Conservation (phyloP, 2,797 vertebrate species). For the Dromococcyx pavoninus region DNA sequence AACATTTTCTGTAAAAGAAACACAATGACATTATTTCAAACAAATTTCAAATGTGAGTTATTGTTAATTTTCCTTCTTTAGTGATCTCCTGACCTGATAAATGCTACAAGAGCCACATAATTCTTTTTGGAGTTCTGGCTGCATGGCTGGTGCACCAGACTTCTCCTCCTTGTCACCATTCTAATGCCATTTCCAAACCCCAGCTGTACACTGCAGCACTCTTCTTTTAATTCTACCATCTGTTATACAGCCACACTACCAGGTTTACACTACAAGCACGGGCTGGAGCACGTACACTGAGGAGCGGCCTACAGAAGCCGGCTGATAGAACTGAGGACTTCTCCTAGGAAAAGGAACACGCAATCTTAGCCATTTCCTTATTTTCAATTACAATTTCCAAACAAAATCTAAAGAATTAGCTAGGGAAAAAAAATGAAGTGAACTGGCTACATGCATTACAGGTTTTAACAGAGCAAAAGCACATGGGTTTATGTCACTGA, state of each 20-base stretch:
- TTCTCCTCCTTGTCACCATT: background rate
- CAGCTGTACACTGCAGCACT: background rate
- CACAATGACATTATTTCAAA: background rate
- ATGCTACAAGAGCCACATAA: background rate
- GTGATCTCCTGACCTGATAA: background rate
- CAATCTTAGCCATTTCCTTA: background rate
- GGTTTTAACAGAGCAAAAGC: background rate
- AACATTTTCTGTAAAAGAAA: constrained; percentile 64
- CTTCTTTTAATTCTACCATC: background rate
- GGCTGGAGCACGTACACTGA: background rate
- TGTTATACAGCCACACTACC: background rate
- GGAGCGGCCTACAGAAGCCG: background rate
- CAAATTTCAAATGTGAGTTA: background rate
- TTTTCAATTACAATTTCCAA: background rate
- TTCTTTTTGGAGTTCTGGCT: background rate
- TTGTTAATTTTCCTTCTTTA: background rate
- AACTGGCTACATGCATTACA: background rate
- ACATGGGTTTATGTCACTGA: background rate
- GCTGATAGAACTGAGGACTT: background rate
- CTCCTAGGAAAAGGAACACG: background rate
- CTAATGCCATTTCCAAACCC: background rate
- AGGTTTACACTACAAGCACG: background rate
- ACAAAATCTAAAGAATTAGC: background rate
- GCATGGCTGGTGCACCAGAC: background rate
- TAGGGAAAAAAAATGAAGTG: background rate